These are phyloP conservation scores for Pollenia angustigena DNA, from an alignment of 2,888 invertebrate genomes.

Conservation along the genomic window DNA sequence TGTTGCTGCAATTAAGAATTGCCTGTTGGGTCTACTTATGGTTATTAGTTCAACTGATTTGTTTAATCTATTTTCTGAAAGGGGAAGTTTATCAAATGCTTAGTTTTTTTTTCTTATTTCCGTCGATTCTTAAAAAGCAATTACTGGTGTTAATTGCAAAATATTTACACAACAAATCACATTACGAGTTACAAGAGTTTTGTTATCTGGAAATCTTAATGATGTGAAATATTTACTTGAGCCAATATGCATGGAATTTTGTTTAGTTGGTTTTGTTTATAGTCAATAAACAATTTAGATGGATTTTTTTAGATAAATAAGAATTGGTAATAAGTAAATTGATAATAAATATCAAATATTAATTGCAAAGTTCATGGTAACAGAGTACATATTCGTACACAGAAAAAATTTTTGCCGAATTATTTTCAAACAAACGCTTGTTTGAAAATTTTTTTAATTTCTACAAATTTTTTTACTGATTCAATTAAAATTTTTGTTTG, in stretches of 20 bases:
- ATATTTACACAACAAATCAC: slow-evolving; percentile 70
- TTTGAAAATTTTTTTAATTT: no score
- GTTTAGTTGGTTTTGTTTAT: slow-evolving; percentile 57
- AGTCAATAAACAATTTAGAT: slow-evolving; percentile 68
- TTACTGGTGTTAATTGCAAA: slow-evolving; percentile 67
- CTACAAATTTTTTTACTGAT: no score
- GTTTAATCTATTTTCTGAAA: slow-evolving; percentile 18
- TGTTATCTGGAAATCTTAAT: slow-evolving; percentile 67
- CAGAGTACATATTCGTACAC: no score
- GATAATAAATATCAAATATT: slow-evolving; percentile 6
- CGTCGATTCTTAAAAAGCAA: slow-evolving; percentile 35
- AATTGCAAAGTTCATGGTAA: no score
- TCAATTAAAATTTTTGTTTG: no score
- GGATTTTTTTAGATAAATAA: slow-evolving; percentile 20
- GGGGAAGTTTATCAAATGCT: slow-evolving; percentile 14
- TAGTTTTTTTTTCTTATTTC: slow-evolving; percentile 12
- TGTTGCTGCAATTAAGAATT: not conserved
- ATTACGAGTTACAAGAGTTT: slow-evolving; percentile 24
- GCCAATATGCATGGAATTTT: slow-evolving; percentile 8
- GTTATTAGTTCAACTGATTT: slow-evolving; percentile 37
- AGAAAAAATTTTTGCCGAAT: no score
- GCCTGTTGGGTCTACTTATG: not conserved
- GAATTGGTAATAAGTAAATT: slow-evolving; percentile 17
- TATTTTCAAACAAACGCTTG: no score
- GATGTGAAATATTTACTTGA: slow-evolving; percentile 22